phyloP scores from a whole-genome alignment of 2,797 vertebrate genomes.

The Chrysocyon brachyurus region DNA sequence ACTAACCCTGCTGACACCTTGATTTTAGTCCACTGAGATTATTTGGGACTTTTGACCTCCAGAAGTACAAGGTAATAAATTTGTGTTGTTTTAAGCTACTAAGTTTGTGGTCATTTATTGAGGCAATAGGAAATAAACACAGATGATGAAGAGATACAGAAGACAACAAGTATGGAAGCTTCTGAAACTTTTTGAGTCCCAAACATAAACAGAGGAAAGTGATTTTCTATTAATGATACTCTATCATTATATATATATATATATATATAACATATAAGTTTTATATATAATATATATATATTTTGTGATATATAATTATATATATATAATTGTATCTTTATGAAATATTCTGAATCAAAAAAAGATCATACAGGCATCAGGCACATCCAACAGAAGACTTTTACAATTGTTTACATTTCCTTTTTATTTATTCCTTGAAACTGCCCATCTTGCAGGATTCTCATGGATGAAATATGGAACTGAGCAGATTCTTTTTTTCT shows the following conservation, averaged over 20 bases:
- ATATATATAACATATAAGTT: background rate
- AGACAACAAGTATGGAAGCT: background rate
- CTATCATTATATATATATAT: no score
- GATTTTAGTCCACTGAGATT: background rate
- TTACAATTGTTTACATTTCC: slow-evolving; percentile 91
- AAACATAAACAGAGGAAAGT: background rate
- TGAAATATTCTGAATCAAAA: slow-evolving; percentile 49
- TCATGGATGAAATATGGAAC: slow-evolving; percentile 95
- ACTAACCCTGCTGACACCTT: background rate
- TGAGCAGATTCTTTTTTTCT: slow-evolving; percentile 96
- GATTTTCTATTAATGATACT: background rate
- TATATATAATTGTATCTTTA: slow-evolving; percentile 66
- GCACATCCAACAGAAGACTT: slow-evolving; percentile 87
- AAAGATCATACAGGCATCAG: slow-evolving; percentile 79
- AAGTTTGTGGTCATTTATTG: background rate
- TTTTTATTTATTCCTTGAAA: slow-evolving; percentile 95
- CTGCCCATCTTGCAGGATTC: slow-evolving; percentile 95
- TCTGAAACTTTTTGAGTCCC: background rate
- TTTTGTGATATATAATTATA: slow-evolving; percentile 76
- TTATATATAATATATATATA: no score
- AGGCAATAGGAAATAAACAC: background rate
- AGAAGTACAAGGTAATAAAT: background rate
- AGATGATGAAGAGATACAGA: background rate
- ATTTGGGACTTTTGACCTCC: background rate
- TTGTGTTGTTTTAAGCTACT: background rate